Evolutionary conservation across 2,797 vertebrate species (phyloP).

Genomic region (Pipistrellus pipistrellus): DNA sequence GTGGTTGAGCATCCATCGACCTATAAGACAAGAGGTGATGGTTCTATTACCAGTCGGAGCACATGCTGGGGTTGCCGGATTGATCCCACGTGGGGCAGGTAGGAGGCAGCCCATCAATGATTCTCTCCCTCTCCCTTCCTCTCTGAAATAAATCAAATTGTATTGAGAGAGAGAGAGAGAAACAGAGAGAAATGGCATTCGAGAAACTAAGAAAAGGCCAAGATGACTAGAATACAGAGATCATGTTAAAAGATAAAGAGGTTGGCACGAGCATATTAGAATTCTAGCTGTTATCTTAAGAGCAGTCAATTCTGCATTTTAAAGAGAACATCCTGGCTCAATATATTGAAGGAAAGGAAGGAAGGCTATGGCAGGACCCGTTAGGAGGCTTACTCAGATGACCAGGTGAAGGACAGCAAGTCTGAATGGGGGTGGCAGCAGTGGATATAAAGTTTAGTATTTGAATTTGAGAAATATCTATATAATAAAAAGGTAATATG

Average conservation of each 20-base stretch:
- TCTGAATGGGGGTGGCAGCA: background rate
- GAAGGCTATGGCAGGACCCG: background rate
- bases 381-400: background rate
- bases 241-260: background rate
- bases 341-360: background rate
- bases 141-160: no score
- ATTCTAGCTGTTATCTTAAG: background rate
- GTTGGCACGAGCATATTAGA: background rate
- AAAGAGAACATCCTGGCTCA: background rate
- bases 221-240: background rate
- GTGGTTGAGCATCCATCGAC: no score
- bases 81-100: no score
- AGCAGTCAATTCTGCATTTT: background rate
- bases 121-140: no score
- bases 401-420: background rate
- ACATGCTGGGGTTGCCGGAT: no score
- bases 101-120: no score
- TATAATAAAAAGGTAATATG: no score
- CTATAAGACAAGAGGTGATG: no score
- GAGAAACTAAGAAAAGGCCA: conserved; percentile 16
- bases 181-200: background rate
- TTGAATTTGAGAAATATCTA: background rate
- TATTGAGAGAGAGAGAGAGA: background rate
- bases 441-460: background rate
- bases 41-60: no score